Evolutionary conservation across 2,113 vertebrate species (phyloP), one percentile per base, ranked within the genome.

Genomic region (Arvicanthis niloticus): DNA sequence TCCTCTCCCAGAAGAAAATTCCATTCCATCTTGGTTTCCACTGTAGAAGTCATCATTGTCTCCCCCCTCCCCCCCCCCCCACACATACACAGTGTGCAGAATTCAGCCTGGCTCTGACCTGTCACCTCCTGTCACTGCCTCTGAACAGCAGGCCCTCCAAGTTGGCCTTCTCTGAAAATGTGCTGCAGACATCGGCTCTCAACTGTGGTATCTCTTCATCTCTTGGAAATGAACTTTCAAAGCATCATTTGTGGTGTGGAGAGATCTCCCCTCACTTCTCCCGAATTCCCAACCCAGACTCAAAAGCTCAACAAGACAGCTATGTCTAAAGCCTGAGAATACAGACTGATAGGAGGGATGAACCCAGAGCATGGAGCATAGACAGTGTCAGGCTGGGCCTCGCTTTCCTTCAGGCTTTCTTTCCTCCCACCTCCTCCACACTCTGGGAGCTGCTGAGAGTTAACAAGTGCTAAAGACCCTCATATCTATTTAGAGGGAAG

Each of bases 401-500:
- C 15, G 11, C 0, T 34, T 22, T 85, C 60, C 70, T 92, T 77
- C 70, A n/a, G 19, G 72, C 3, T 11, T 45, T 26, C 17, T 76
- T 29, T 51, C 34, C 73, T 62, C 40, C 8, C 1, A 7, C 87
- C 72, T 87, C n/a, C 42, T 21, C 29, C 1, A 40, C 11, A 85
- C 51, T 94, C 88, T 95, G 88, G 88, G 91, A 86, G 77, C 76
- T 51, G n/a, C 86, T 82, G 78, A 0, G 70, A 77, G 77, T 87
- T 94, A 96, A 95, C 77, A 70, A 96, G 96, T 95, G 37, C 93
- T 96, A 89, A 94, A 96, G 96, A 51, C 75, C 70, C 94, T 96
- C 87, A 91, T 91, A 94, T 97, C 95, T 97, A 90, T 96, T 97
- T 94, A 93, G 89, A 95, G 19, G 70, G 80, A 93, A 97, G 93